Conservation (phyloP, 2,113 vertebrate genomes). For the Engystomops pustulosus region DNA sequence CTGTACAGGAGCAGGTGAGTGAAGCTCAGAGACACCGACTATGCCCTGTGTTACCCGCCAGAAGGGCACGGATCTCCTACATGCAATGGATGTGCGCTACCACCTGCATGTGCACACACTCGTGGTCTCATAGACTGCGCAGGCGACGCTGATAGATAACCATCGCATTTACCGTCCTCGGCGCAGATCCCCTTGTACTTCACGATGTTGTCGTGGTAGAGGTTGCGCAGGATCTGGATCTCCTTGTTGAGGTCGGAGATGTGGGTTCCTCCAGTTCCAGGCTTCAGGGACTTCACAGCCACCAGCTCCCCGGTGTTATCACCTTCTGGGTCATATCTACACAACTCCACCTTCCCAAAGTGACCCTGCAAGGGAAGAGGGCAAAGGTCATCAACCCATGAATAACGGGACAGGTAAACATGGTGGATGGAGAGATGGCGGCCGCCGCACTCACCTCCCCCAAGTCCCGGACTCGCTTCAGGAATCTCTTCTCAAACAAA, state of each 20-base stretch:
- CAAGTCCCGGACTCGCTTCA: constrained; percentile 87
- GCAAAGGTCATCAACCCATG: background rate
- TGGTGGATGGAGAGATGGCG: background rate
- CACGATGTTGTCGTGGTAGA: constrained; percentile 97
- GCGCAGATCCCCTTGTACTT: constrained; percentile 97
- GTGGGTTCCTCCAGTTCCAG: constrained; percentile 88
- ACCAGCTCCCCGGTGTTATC: constrained; percentile 94
- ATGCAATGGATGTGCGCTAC: no score
- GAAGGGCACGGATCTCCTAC: no score
- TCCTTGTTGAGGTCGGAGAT: constrained; percentile 90
- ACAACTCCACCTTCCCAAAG: constrained; percentile 96
- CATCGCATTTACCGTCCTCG: constrained; percentile 82
- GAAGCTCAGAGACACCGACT: no score
- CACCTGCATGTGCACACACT: no score
- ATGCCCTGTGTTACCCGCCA: no score
- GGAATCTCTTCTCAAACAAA: constrained; percentile 91
- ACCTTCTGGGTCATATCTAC: constrained; percentile 91
- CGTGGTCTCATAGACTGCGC: no score
- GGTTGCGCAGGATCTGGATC: constrained; percentile 91
- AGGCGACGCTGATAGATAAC: no score
- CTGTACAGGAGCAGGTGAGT: no score
- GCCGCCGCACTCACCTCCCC: constrained; percentile 81
- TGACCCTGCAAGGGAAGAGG: constrained; percentile 80
- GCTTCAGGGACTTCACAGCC: constrained; percentile 96
- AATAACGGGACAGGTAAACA: background rate